These are phyloP conservation scores for Ormyrus nitidulus DNA, from an alignment of 2,888 invertebrate genomes.

Conservation along the genomic window DNA sequence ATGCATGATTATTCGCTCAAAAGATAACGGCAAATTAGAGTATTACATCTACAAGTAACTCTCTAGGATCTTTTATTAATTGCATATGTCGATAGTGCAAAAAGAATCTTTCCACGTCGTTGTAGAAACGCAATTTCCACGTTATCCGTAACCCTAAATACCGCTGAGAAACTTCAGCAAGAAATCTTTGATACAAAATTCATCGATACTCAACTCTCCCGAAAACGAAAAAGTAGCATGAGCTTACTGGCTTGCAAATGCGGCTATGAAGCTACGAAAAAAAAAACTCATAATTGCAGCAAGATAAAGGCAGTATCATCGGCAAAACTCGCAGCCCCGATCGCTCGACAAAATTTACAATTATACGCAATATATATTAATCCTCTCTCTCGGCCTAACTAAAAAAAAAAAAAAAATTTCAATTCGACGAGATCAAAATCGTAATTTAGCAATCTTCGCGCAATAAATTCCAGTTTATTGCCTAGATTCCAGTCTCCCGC, in stretches of 20 bases:
- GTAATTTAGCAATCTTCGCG: too few relatives aligned
- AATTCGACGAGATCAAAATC: conserved; percentile 3
- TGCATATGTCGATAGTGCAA: conserved; percentile 3
- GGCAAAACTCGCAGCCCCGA: conserved; percentile 3
- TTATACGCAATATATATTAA: too few relatives aligned
- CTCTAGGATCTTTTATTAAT: not conserved
- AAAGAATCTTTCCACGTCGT: not conserved
- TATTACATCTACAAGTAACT: conserved; percentile 11
- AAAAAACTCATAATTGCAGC: conserved; percentile 16
- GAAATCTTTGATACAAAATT: conserved; percentile 16
- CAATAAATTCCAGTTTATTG: too few relatives aligned
- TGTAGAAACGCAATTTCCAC: too few relatives aligned
- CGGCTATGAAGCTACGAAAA: not conserved
- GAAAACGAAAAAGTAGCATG: not conserved
- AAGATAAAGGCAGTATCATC: conserved; percentile 22
- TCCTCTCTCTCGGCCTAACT: too few relatives aligned
- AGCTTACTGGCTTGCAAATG: conserved; percentile 24
- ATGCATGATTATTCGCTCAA: conserved; percentile 9
- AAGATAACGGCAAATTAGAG: conserved; percentile 17
- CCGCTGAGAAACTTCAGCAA: too few relatives aligned
- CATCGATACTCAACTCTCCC: not conserved
- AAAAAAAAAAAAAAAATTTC: not conserved
- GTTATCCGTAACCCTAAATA: too few relatives aligned
- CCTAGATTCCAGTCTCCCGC: too few relatives aligned
- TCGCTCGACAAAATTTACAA: too few relatives aligned